phyloP scores from a whole-genome alignment of 2,888 invertebrate genomes.

The Tridacna gigas region DNA sequence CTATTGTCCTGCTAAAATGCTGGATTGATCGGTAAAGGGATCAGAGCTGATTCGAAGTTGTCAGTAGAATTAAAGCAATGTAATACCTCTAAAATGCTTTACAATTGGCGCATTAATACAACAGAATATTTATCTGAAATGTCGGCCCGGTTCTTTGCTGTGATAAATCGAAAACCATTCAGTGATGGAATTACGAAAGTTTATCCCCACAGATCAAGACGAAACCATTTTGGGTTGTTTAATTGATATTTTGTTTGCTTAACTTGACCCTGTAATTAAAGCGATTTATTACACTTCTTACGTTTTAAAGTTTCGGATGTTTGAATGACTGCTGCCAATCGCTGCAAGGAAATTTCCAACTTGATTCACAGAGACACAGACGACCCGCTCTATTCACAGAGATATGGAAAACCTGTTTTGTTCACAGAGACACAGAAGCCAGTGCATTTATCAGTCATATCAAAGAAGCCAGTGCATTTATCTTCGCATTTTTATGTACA shows the following conservation, averaged over 20 bases:
- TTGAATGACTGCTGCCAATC: too few relatives aligned
- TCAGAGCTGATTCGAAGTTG: background rate
- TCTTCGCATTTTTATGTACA: background rate
- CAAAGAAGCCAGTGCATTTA: too few relatives aligned
- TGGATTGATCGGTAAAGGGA: background rate
- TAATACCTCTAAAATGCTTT: constrained; percentile 38
- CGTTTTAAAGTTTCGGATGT: too few relatives aligned
- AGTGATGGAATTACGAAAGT: background rate
- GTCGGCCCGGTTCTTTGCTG: background rate
- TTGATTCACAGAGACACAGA: too few relatives aligned
- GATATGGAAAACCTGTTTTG: too few relatives aligned
- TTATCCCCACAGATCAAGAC: constrained; percentile 2
- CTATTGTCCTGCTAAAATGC: too few relatives aligned
- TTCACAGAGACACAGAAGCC: too few relatives aligned
- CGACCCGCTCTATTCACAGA: too few relatives aligned
- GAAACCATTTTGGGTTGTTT: background rate
- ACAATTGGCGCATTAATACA: constrained; percentile 32
- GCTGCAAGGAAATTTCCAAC: too few relatives aligned
- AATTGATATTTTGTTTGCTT: background rate
- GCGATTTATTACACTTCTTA: too few relatives aligned
- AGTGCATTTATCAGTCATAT: too few relatives aligned
- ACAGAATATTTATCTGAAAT: constrained; percentile 3
- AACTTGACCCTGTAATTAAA: too few relatives aligned
- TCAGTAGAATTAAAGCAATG: constrained; percentile 27
- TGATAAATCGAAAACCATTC: constrained; percentile 24